Evolutionary conservation across 2,797 vertebrate genomes (phyloP).

Genomic region (Morus bassanus): DNA sequence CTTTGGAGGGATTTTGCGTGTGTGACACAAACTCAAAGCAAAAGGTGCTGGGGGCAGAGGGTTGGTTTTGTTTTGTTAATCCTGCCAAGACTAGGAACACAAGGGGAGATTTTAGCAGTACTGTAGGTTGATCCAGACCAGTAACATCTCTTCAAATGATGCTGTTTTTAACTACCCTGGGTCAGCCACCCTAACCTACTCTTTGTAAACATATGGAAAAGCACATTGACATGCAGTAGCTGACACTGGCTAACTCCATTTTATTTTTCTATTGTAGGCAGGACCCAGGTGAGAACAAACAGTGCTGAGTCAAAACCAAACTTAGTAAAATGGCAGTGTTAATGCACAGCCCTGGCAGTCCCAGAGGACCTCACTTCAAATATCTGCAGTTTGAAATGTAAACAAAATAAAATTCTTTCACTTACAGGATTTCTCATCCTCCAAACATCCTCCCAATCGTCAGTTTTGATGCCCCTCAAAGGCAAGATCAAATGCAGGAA

Average conservation of each 20-base stretch:
- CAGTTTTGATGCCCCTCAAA: background rate
- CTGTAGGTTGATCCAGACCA: background rate
- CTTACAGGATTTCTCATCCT: background rate
- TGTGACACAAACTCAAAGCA: constrained; percentile 3
- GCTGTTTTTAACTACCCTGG: background rate
- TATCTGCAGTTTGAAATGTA: background rate
- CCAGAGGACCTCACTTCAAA: background rate
- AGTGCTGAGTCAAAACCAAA: background rate
- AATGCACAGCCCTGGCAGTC: background rate
- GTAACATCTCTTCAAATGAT: background rate
- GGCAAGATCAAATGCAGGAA: constrained; percentile 2
- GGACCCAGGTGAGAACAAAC: background rate
- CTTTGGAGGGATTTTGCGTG: background rate
- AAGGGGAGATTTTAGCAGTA: background rate
- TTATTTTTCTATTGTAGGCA: background rate
- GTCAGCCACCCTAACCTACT: background rate
- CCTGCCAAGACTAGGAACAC: background rate
- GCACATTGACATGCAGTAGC: background rate
- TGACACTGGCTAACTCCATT: background rate
- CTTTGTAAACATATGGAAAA: background rate
- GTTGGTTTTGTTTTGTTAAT: background rate
- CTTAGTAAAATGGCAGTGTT: background rate
- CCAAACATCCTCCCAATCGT: background rate
- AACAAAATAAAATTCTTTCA: background rate
- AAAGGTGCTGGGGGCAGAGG: background rate